Conservation (phyloP, 2,888 invertebrate species). For the Phortica okadai region DNA sequence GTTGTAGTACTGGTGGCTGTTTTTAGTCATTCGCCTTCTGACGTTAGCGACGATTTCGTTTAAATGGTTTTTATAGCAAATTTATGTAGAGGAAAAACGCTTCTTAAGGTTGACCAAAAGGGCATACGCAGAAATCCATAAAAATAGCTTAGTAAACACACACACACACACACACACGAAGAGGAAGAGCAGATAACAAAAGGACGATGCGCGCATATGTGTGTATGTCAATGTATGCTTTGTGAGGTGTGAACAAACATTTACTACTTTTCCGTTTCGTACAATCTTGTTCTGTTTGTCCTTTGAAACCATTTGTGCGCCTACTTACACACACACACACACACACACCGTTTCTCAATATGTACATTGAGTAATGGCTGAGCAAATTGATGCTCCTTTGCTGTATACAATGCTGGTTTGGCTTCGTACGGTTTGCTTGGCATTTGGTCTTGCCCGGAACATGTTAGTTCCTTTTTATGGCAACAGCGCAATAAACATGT, state of each 20-base stretch:
- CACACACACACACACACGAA: slow-evolving; percentile 15
- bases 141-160: slow-evolving; percentile 56
- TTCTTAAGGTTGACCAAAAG: slow-evolving; percentile 62
- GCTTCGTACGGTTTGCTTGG: slow-evolving; percentile 16
- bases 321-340: background rate
- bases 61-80: slow-evolving; percentile 71
- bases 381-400: slow-evolving; percentile 58
- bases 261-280: slow-evolving; percentile 61
- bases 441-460: background rate
- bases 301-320: slow-evolving; percentile 45
- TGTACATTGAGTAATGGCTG: slow-evolving; percentile 65
- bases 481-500: slow-evolving; percentile 32
- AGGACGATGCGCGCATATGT: background rate
- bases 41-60: slow-evolving; percentile 67
- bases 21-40: slow-evolving; percentile 9
- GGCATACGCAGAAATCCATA: slow-evolving; percentile 68
- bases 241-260: slow-evolving; percentile 67
- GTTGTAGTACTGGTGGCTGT: background rate
- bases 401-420: slow-evolving; percentile 24
- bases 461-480: slow-evolving; percentile 1
- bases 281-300: slow-evolving; percentile 40
- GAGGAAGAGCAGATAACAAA: background rate
- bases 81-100: slow-evolving; percentile 72
- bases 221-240: background rate
- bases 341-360: slow-evolving; percentile 49